phyloP scores from a whole-genome alignment of 2,113 vertebrate genomes.

The Lycocorax pyrrhopterus region DNA sequence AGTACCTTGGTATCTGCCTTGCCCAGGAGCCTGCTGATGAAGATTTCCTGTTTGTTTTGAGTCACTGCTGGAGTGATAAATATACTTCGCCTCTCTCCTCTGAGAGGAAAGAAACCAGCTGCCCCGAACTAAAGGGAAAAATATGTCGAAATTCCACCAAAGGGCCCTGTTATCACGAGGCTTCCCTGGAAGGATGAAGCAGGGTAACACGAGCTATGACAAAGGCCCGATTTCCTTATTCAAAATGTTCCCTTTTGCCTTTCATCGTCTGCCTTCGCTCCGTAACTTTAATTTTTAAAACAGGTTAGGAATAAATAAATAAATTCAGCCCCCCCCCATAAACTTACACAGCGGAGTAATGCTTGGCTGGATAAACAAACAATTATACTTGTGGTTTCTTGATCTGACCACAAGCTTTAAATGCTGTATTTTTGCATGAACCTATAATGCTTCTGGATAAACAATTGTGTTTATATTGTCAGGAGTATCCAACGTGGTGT shows the following conservation, averaged over 20 bases:
- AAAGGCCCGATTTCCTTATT: slow-evolving; percentile 52
- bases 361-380: slow-evolving; percentile 78
- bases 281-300: slow-evolving; percentile 48
- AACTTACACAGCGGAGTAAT: slow-evolving; percentile 65
- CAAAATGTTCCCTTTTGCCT: slow-evolving; percentile 45
- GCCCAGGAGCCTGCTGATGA: slow-evolving; percentile 84
- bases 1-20: slow-evolving; percentile 88
- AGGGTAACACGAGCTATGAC: slow-evolving; percentile 23
- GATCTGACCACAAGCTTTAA: slow-evolving; percentile 80
- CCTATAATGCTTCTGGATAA: slow-evolving; percentile 82
- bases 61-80: slow-evolving; percentile 89
- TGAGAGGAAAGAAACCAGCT: slow-evolving; percentile 84
- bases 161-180: slow-evolving; percentile 72
- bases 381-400: slow-evolving; percentile 80
- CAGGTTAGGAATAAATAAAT: slow-evolving; percentile 69
- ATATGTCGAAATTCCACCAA: slow-evolving; percentile 75
- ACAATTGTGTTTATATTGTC: slow-evolving; percentile 73
- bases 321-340: neutral
- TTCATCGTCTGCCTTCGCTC: slow-evolving; percentile 47
- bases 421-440: slow-evolving; percentile 76
- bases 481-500: slow-evolving; percentile 40
- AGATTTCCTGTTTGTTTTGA: slow-evolving; percentile 90
- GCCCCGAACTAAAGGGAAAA: slow-evolving; percentile 75
- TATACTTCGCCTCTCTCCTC: slow-evolving; percentile 77
- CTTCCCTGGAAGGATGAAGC: slow-evolving; percentile 68